Evolutionary conservation across 2,113 vertebrate species (phyloP), one percentile per base, ranked within the genome.

Genomic region (Nematolebias whitei): DNA sequence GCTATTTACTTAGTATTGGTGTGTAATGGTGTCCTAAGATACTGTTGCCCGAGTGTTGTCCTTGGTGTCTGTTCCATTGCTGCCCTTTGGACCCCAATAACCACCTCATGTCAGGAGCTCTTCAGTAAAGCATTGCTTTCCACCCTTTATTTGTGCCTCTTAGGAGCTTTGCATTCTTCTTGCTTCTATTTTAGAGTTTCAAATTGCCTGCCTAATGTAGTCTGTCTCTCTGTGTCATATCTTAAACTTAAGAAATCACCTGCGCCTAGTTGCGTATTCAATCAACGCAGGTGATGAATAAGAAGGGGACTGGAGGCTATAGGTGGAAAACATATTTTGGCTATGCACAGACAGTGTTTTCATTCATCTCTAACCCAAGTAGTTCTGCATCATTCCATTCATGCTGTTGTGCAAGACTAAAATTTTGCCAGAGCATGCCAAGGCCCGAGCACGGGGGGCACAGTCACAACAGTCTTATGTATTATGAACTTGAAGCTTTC

Each of bases 31-130:
- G 79, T 76, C 47, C 76, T 69, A 26, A 85, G 70, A 86, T 74
- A 78, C 82, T 80, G 79, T 86, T 86, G 71, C 76, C 45, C 63
- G 49, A 77, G 61, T 72, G 65, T 77, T 71, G 86, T 85, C 74
- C 74, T 55, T 50, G 76, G 82, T 82, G 68, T 83, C 72, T 81
- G 72, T 76, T 87, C 75, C 63, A 48, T 44, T 20, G 71, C 72
- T 86, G 78, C 76, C 84, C 71, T 65, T 39, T 24, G 77, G 85
- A 87, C 86, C 80, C 76, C 73, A 85, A 75, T 85, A 85, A 84
- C 73, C 35, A 73, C 53, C 43, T 23, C 78, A 63, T 79, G 76
- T 76, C 71, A 71, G 54, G 29, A 76, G 58, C 54, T 65, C 54
- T 40, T 79, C 68, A 65, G 51, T 50, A 29, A 69, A 58, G 61